phyloP scores from a whole-genome alignment of 2,113 vertebrate species.

The rat (Rattus norvegicus) region DNA sequence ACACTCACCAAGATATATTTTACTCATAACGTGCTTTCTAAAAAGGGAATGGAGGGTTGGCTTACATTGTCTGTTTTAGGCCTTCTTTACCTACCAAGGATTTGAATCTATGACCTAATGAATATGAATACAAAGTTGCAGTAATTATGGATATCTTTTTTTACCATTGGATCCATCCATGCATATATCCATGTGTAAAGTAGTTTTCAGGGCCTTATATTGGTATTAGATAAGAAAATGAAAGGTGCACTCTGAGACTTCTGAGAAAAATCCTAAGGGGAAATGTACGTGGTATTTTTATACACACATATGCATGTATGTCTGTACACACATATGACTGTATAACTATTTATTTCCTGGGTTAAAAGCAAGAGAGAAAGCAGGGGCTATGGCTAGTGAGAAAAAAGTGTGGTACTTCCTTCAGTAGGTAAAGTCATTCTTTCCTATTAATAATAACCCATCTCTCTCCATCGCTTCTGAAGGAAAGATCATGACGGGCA shows the following conservation, averaged over 20 bases:
- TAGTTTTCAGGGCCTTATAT: neutral
- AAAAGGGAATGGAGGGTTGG: neutral
- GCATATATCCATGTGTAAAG: too few relatives aligned
- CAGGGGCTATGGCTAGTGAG: neutral
- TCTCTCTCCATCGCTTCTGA: conserved; percentile 67
- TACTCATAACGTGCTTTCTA: neutral
- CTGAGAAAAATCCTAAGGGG: neutral
- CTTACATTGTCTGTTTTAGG: neutral
- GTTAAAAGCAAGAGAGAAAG: neutral
- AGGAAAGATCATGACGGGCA: conserved; percentile 80
- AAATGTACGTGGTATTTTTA: accelerated
- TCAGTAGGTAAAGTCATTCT: neutral
- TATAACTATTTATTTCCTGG: neutral
- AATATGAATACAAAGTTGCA: neutral
- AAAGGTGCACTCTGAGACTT: accelerated
- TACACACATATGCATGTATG: accelerated
- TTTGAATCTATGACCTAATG: neutral
- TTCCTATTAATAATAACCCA: conserved; percentile 71
- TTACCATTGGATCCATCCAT: neutral
- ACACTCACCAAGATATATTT: neutral
- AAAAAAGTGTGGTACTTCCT: neutral
- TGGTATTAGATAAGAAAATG: neutral
- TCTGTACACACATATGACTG: neutral
- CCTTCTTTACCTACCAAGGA: neutral
- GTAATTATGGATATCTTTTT: neutral